These are phyloP conservation scores for Micropoecilia bifurca DNA, from an alignment of 2,797 vertebrate species.

Conservation along the genomic window DNA sequence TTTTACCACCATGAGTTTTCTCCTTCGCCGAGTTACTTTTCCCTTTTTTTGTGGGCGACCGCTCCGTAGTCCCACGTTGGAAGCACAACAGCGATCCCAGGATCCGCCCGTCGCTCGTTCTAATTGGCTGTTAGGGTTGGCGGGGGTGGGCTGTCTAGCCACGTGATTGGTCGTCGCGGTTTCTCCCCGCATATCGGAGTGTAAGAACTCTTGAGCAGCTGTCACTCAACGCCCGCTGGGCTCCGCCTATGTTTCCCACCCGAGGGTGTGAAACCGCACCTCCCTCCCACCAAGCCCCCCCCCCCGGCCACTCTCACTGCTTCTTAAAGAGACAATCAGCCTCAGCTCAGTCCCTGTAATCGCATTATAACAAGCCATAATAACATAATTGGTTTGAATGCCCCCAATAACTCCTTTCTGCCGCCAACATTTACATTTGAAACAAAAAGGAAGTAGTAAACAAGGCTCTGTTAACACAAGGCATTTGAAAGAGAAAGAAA, in stretches of 20 bases:
- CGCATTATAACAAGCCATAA: constrained; percentile 77
- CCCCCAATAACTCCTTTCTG: constrained; percentile 31
- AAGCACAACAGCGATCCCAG: constrained; percentile 71
- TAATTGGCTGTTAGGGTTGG: constrained; percentile 68
- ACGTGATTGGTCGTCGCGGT: constrained; percentile 66
- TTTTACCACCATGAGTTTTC: constrained; percentile 71
- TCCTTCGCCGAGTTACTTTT: constrained; percentile 73
- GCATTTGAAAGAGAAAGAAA: constrained; percentile 13
- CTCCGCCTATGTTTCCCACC: constrained; percentile 87
- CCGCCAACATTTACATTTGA: constrained; percentile 32
- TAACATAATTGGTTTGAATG: constrained; percentile 66
- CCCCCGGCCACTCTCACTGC: constrained; percentile 77
- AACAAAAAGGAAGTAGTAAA: constrained; percentile 22
- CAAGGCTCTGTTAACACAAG: neutral
- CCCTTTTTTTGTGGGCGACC: constrained; percentile 59
- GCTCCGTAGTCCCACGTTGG: constrained; percentile 87
- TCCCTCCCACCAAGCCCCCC: too few relatives aligned
- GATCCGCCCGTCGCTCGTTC: constrained; percentile 35
- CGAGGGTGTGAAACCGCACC: constrained; percentile 88
- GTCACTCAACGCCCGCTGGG: constrained; percentile 76
- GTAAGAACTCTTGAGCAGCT: constrained; percentile 42
- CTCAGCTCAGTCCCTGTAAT: constrained; percentile 65
- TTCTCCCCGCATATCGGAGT: constrained; percentile 28
- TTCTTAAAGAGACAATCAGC: constrained; percentile 76
- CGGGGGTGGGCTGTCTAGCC: constrained; percentile 22